phyloP scores from a whole-genome alignment of 2,113 vertebrate genomes.

The Shinisaurus crocodilurus region DNA sequence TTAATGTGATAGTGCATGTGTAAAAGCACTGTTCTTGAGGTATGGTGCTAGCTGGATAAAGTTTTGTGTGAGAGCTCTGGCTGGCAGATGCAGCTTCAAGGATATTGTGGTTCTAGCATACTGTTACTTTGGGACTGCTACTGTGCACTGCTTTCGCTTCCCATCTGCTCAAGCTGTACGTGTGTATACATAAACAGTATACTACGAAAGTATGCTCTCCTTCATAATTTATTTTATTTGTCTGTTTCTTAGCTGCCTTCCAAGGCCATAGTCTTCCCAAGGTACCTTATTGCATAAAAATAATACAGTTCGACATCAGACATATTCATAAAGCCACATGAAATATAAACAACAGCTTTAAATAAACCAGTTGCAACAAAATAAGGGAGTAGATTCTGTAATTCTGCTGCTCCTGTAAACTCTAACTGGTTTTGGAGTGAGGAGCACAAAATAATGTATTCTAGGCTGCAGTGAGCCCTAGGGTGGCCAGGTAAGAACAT shows the following conservation, averaged over 20 bases:
- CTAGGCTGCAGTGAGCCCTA: too few relatives aligned
- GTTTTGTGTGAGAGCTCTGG: not conserved
- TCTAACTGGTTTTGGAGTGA: too few relatives aligned
- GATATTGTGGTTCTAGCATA: not conserved
- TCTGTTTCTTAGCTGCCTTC: not conserved
- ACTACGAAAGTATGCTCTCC: not conserved
- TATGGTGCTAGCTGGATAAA: not conserved
- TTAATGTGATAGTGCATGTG: not conserved
- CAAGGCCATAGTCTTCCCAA: not conserved
- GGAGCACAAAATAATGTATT: too few relatives aligned
- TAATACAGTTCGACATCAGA: not conserved
- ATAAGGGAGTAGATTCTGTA: too few relatives aligned
- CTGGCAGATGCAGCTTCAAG: not conserved
- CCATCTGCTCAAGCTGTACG: not conserved
- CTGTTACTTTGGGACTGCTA: not conserved
- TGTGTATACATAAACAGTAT: not conserved
- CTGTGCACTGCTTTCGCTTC: not conserved
- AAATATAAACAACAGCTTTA: not conserved
- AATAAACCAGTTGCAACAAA: not conserved
- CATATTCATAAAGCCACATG: not conserved
- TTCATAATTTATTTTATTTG: not conserved
- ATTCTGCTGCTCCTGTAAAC: too few relatives aligned
- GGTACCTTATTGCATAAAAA: not conserved
- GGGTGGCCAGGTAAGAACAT: too few relatives aligned
- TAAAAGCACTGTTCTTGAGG: not conserved